Percentiles rank a stretch among this genome's conserved stretches.
These are phyloP conservation scores for Drosophila affinis DNA, from an alignment of 2,888 invertebrate species.

Conservation along the genomic window DNA sequence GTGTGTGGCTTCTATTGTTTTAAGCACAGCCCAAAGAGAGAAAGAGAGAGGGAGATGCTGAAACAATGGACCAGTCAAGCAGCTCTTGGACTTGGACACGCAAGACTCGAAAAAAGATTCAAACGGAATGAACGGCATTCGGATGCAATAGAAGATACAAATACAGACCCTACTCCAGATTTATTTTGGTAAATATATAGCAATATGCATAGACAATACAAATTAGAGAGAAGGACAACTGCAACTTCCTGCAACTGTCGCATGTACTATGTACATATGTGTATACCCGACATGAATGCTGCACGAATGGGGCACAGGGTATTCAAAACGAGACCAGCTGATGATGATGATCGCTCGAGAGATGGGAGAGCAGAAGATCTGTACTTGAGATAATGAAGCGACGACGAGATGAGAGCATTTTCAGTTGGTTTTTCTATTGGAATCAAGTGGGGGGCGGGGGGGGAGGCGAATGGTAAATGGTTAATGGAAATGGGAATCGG, in stretches of 20 bases:
- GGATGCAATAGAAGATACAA: not conserved
- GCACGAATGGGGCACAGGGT: not conserved
- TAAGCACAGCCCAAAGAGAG: conserved; percentile 25
- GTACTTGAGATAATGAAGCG: conserved; percentile 22
- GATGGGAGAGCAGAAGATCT: conserved; percentile 5
- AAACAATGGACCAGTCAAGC: conserved; percentile 67
- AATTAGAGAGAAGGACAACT: too few relatives aligned
- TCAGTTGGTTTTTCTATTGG: conserved; percentile 4
- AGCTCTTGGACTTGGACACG: conserved; percentile 52
- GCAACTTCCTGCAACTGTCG: not conserved
- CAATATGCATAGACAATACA: too few relatives aligned
- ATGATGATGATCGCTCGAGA: conserved; percentile 5
- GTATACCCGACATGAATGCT: not conserved
- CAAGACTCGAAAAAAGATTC: conserved; percentile 35
- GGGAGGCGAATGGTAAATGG: not conserved
- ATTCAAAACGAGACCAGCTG: conserved; percentile 58
- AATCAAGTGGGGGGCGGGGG: not conserved
- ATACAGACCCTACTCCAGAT: not conserved
- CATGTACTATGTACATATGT: too few relatives aligned
- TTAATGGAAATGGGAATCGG: not conserved
- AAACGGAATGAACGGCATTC: not conserved
- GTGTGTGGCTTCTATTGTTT: conserved; percentile 35
- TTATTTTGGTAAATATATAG: not conserved
- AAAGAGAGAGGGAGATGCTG: conserved; percentile 24
- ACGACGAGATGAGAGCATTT: conserved; percentile 7